phyloP scores from a whole-genome alignment of 2,888 invertebrate species.

The Cheilosia scutellata region DNA sequence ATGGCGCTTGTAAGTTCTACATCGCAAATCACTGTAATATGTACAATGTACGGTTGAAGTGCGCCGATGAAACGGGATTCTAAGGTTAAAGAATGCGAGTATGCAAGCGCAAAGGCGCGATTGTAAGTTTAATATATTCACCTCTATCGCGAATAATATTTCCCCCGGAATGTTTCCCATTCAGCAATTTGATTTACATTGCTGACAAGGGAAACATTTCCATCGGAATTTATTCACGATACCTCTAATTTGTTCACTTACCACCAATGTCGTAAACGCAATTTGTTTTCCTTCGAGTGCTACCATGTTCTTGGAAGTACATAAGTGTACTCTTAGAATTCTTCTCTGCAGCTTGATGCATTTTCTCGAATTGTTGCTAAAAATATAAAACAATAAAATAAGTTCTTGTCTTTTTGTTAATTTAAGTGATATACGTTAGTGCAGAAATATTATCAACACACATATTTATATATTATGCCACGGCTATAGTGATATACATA shows the following conservation, averaged over 20 bases:
- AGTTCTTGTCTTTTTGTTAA: neutral
- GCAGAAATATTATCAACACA: too few relatives aligned
- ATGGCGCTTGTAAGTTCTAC: too few relatives aligned
- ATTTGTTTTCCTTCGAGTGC: slow-evolving; percentile 47
- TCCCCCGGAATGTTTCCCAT: too few relatives aligned
- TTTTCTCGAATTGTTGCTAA: neutral
- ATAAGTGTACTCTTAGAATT: slow-evolving; percentile 20
- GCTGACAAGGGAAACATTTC: too few relatives aligned
- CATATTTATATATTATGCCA: too few relatives aligned
- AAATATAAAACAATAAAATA: neutral
- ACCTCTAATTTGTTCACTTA: slow-evolving; percentile 36
- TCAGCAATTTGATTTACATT: too few relatives aligned
- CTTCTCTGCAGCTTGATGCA: slow-evolving; percentile 13
- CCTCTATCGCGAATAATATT: too few relatives aligned
- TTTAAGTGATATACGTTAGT: neutral
- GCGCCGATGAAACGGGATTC: too few relatives aligned
- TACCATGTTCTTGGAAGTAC: slow-evolving; percentile 39
- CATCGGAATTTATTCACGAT: too few relatives aligned
- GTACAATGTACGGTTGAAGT: too few relatives aligned
- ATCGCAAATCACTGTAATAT: too few relatives aligned
- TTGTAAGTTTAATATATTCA: neutral
- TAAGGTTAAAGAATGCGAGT: neutral
- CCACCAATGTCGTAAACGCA: slow-evolving; percentile 73
- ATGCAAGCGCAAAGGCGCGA: neutral
- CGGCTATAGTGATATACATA: too few relatives aligned